Evolutionary conservation across 2,888 invertebrate species (phyloP), one percentile per base, ranked within the genome.

Genomic region (Drosophila macrothrix): DNA sequence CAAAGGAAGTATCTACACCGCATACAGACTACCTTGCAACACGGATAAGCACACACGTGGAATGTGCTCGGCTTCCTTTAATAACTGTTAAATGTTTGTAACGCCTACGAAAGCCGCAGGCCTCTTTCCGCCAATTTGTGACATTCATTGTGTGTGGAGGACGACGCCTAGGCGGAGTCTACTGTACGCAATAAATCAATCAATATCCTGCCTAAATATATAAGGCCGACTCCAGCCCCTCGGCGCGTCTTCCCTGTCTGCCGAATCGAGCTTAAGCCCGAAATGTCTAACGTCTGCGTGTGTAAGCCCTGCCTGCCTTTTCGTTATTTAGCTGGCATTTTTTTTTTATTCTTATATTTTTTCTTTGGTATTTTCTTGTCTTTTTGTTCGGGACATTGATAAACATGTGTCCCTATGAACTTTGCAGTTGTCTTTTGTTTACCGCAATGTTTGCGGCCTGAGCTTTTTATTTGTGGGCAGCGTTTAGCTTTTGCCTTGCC

Each of bases 391-490:
- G 55, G 71, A 83, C 81, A 80, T 81, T 81, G 77, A 83, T 80
- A 83, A 81, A 83, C 83, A 83, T 83, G 80, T 81, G 77, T 76
- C 73, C 67, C 60, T 28, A 77, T 77, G 81, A 80, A 76, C 81
- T 80, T 80, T 76, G 72, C 83, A 82, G 73, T 79, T 82, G 76
- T 79, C 67, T 64, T 82, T 82, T 80, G 80, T 79, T 82, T 79
- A 80, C 83, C 80, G 65, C 80, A 80, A 70, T 77, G 78, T 77
- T 80, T 77, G 73, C 77, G 63, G 78, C 59, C 76, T 60, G 54
- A 62, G 66, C 72, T 75, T 82, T 78, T 80, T 80, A 75, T 75
- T 78, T 80, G 75, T 49, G 78, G 76, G 46, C 56, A 79, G 77
- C 53, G 67, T 61, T 69, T 68, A 49, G 72, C 60, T 67, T 54